Evolutionary conservation across 2,113 vertebrate species (phyloP).

Genomic region (Thryonomys swinderianus): DNA sequence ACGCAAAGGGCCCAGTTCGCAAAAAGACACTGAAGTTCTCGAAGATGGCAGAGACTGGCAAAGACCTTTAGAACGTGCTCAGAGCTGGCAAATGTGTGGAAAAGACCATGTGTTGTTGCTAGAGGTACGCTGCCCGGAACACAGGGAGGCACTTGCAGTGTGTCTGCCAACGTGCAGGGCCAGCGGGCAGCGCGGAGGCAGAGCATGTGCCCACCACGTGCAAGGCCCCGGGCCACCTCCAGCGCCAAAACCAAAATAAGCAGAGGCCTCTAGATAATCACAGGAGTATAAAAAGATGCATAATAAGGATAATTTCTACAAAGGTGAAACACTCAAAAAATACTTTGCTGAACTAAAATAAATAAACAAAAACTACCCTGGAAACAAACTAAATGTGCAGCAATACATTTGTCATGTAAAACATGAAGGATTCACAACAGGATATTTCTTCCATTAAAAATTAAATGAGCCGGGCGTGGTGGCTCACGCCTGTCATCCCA

Average conservation of each 20-base stretch:
- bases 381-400: neutral
- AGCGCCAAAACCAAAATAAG: neutral
- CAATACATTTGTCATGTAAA: neutral
- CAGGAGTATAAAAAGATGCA: neutral
- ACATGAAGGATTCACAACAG: neutral
- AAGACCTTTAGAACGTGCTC: neutral
- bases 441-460: conserved; percentile 2
- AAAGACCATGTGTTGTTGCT: neutral
- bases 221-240: neutral
- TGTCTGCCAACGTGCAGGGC: neutral
- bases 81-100: neutral
- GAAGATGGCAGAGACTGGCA: neutral
- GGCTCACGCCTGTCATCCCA: too few species aligned
- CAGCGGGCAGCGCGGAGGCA: too few species aligned
- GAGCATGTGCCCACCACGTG: neutral
- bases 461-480: too few species aligned
- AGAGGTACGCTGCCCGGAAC: neutral
- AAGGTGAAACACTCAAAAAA: neutral
- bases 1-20: neutral
- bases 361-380: neutral
- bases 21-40: neutral
- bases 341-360: neutral
- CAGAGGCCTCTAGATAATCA: neutral
- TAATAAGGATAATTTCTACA: conserved; percentile 9
- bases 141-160: neutral